phyloP scores from a whole-genome alignment of 1,140 invertebrate species.

The Venustaconcha ellipsiformis region DNA sequence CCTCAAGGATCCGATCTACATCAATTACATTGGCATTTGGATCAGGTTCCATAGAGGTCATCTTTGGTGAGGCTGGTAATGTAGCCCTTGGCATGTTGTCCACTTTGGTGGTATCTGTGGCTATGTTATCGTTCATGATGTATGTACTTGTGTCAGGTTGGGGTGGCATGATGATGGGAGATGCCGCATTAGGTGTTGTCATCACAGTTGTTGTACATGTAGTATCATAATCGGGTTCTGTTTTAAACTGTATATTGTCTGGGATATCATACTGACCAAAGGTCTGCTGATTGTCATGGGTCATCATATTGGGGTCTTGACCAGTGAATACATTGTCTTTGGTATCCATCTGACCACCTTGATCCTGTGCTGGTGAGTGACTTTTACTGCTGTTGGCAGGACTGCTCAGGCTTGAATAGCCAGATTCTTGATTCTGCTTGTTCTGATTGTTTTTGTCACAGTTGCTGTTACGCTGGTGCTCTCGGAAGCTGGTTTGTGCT shows the following conservation, averaged over 20 bases:
- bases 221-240: too few relatives aligned
- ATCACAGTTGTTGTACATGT: too few relatives aligned
- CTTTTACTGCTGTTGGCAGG: constrained; percentile 37
- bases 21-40: constrained; percentile 32
- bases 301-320: too few relatives aligned
- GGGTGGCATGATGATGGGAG: constrained; percentile 18
- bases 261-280: too few relatives aligned
- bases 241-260: too few relatives aligned
- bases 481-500: constrained; percentile 60
- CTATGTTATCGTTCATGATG: too few relatives aligned
- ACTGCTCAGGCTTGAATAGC: constrained; percentile 15
- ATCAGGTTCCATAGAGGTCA: constrained; percentile 4
- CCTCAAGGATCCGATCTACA: constrained; percentile 44
- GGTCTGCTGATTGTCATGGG: too few relatives aligned
- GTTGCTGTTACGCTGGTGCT: constrained; percentile 49
- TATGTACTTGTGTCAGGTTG: too few relatives aligned
- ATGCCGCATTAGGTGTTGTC: constrained; percentile 15
- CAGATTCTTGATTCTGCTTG: constrained; percentile 17
- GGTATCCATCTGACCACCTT: constrained; percentile 16
- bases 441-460: constrained; percentile 29
- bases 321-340: too few relatives aligned
- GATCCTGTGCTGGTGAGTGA: constrained; percentile 35
- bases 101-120: too few relatives aligned
- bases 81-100: too few relatives aligned
- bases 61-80: too few relatives aligned